Conservation (phyloP, 2,888 invertebrate genomes). For the Heliconius charithonia region DNA sequence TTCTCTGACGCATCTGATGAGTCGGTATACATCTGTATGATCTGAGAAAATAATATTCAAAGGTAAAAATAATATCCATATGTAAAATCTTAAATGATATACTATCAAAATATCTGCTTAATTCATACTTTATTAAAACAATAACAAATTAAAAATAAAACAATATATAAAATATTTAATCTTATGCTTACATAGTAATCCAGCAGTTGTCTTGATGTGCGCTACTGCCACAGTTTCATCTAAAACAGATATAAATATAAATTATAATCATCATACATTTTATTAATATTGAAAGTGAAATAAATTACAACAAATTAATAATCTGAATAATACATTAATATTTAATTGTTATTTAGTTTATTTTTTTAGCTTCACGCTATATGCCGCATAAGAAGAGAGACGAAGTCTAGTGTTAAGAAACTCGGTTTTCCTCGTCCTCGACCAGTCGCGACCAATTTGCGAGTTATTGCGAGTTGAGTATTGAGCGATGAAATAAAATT, state of each 20-base stretch:
- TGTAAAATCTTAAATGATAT: no score
- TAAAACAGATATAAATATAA: constrained; percentile 20
- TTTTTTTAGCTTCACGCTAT: not conserved
- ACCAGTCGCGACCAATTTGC: not conserved
- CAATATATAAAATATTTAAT: not conserved
- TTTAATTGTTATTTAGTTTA: no score
- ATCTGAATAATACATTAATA: no score
- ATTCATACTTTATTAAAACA: no score
- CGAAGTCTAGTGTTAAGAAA: not conserved
- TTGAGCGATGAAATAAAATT: no score
- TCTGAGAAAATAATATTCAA: constrained; percentile 15
- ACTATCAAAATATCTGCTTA: no score
- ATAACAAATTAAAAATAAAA: not conserved
- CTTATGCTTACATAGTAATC: constrained; percentile 30
- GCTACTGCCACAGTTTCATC: constrained; percentile 30
- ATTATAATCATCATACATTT: no score
- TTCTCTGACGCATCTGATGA: constrained; percentile 29
- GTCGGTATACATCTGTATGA: constrained; percentile 20
- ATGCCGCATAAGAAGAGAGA: not conserved
- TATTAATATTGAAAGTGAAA: not conserved
- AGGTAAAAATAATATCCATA: no score
- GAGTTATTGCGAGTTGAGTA: no score
- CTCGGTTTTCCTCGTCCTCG: not conserved
- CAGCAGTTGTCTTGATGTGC: constrained; percentile 21
- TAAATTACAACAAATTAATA: not conserved